Percentiles rank a stretch among this genome's conserved stretches.
Evolutionary conservation across 2,797 vertebrate genomes (phyloP).

Genomic region (Balearica regulorum): DNA sequence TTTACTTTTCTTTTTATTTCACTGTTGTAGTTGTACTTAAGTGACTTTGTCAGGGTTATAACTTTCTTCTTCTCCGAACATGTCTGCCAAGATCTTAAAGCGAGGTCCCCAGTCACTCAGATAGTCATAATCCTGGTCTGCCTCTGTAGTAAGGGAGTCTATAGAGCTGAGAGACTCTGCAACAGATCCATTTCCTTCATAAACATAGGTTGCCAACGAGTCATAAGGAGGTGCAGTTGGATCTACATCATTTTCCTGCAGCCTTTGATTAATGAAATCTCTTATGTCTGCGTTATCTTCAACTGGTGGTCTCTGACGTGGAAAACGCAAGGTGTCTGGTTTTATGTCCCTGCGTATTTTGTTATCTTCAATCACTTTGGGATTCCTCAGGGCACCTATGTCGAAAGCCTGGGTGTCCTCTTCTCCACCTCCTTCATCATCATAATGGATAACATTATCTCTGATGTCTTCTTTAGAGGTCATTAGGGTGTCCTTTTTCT

Average conservation of each 20-base stretch:
- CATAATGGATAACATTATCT: conserved; percentile 98
- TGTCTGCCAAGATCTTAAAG: conserved; percentile 94
- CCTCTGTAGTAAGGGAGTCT: conserved; percentile 83
- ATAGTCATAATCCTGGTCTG: conserved; percentile 92
- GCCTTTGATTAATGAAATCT: conserved; percentile 91
- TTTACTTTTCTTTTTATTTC: conserved; percentile 27
- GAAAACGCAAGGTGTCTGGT: conserved; percentile 80
- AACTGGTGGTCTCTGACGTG: conserved; percentile 69
- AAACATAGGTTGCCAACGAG: conserved; percentile 94
- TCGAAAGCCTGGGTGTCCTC: conserved; percentile 98
- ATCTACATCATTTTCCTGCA: conserved; percentile 89
- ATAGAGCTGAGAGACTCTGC: conserved; percentile 96
- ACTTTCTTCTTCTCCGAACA: conserved; percentile 89
- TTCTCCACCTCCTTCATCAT: conserved; percentile 96
- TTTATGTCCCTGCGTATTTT: conserved; percentile 92
- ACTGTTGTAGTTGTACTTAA: conserved; percentile 31
- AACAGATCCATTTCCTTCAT: conserved; percentile 91
- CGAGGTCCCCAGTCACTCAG: conserved; percentile 95
- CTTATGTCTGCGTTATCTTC: conserved; percentile 91
- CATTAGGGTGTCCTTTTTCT: conserved; percentile 97
- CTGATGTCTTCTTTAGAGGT: conserved; percentile 98
- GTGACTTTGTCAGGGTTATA: conserved; percentile 77
- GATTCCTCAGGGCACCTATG: conserved; percentile 94
- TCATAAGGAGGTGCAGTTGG: conserved; percentile 92
- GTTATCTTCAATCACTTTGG: conserved; percentile 91